Conservation (phyloP, 1,140 invertebrate species). For the Drosophila sproati region DNA sequence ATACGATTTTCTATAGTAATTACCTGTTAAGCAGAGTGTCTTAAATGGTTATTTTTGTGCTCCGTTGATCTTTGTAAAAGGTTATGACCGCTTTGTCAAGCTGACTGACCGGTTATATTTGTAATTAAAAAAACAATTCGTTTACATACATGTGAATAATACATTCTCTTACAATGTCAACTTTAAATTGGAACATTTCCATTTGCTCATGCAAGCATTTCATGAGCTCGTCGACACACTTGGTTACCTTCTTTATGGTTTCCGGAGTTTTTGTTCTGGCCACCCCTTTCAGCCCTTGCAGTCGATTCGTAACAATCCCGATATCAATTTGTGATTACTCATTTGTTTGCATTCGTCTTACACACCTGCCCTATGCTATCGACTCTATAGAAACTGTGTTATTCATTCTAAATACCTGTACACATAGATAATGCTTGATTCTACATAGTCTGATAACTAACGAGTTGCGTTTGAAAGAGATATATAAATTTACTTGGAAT, state of each 20-base stretch:
- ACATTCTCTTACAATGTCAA: background rate
- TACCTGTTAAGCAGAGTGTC: background rate
- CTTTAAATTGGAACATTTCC: constrained; percentile 17
- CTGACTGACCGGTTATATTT: constrained; percentile 9
- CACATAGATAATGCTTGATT: constrained; percentile 8
- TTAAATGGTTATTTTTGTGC: background rate
- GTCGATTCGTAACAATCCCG: background rate
- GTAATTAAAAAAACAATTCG: constrained; percentile 22
- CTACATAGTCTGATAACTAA: background rate
- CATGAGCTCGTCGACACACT: constrained; percentile 3
- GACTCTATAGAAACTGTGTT: background rate
- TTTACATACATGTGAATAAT: background rate
- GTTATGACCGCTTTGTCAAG: constrained; percentile 18
- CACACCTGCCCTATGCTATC: constrained; percentile 2
- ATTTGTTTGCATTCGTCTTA: constrained; percentile 18
- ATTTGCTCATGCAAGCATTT: background rate
- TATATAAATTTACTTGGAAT: background rate
- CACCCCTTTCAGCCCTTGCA: constrained; percentile 1
- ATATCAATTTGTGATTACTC: constrained; percentile 46
- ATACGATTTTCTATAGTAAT: background rate
- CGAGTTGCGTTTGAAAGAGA: background rate
- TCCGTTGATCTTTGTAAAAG: constrained; percentile 7
- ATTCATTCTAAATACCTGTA: background rate
- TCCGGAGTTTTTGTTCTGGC: background rate
- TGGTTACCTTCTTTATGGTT: constrained; percentile 21